These are phyloP conservation scores for Fulica atra DNA, from an alignment of 2,113 vertebrate genomes.

Conservation along the genomic window DNA sequence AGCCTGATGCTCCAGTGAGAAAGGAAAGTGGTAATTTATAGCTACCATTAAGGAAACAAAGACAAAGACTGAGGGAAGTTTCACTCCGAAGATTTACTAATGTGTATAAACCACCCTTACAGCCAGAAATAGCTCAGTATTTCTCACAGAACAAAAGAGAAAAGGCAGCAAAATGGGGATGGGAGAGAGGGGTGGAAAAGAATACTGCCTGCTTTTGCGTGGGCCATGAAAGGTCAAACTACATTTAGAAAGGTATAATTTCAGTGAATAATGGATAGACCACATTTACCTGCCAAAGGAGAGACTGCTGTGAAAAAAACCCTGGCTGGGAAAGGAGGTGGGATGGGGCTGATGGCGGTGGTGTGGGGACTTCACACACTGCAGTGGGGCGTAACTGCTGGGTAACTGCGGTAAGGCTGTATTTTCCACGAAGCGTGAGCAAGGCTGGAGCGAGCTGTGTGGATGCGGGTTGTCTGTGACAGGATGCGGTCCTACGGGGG, in stretches of 20 bases:
- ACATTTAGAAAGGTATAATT: not conserved
- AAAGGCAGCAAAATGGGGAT: not conserved
- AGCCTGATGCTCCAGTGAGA: constrained; percentile 72
- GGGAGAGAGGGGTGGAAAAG: not conserved
- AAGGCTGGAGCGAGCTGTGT: fast-evolving
- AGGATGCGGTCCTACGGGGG: fast-evolving
- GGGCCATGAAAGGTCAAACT: not conserved
- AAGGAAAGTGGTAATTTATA: constrained; percentile 78
- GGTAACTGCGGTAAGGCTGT: fast-evolving
- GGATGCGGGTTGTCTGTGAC: fast-evolving
- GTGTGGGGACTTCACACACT: fast-evolving
- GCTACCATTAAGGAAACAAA: constrained; percentile 72
- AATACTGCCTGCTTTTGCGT: not conserved
- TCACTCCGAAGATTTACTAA: constrained; percentile 78
- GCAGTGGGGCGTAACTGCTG: fast-evolving
- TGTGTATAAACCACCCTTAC: constrained; percentile 69
- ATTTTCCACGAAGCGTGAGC: fast-evolving
- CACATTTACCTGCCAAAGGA: not conserved
- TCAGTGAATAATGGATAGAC: not conserved
- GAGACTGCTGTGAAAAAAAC: not conserved
- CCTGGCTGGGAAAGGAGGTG: not conserved
- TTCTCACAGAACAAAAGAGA: constrained; percentile 67
- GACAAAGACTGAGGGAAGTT: constrained; percentile 45
- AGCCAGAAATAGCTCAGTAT: constrained; percentile 56
- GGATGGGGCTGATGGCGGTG: not conserved